phyloP scores from a whole-genome alignment of 2,888 invertebrate species.

The Limenitis camilla region DNA sequence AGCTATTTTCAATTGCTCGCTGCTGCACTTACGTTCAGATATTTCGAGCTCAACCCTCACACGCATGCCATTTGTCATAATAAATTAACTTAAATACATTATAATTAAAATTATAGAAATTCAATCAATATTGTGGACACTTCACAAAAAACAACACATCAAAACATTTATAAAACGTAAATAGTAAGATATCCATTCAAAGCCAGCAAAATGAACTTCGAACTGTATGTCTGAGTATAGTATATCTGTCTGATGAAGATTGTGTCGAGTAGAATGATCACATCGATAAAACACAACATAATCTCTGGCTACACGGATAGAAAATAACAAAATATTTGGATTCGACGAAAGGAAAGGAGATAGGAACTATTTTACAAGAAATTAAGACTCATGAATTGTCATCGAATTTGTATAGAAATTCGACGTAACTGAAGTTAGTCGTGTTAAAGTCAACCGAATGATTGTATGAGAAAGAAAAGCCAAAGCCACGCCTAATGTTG shows the following conservation, averaged over 20 bases:
- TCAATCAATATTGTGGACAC: constrained; percentile 12
- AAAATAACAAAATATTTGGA: constrained; percentile 56
- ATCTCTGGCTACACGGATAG: constrained; percentile 62
- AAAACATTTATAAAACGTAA: constrained; percentile 38
- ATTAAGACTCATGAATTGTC: constrained; percentile 41
- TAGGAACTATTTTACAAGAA: constrained; percentile 35
- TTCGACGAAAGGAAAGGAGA: constrained; percentile 38
- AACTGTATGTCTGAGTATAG: constrained; percentile 17
- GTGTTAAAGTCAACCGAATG: constrained; percentile 68
- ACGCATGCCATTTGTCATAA: constrained; percentile 46
- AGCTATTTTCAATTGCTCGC: constrained; percentile 47
- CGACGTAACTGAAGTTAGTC: constrained; percentile 60
- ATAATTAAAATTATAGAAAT: constrained; percentile 6
- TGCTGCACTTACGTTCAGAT: constrained; percentile 27
- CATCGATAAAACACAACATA: constrained; percentile 59
- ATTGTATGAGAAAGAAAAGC: constrained; percentile 67
- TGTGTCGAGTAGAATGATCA: constrained; percentile 49
- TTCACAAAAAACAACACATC: constrained; percentile 30
- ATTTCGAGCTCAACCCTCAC: constrained; percentile 29
- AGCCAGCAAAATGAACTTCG: constrained; percentile 56
- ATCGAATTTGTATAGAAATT: constrained; percentile 49
- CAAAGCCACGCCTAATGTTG: constrained; percentile 71
- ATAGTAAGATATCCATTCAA: constrained; percentile 59
- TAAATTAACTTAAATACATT: constrained; percentile 23
- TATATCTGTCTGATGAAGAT: constrained; percentile 27